These are phyloP conservation scores for Drosophila persimilis DNA, from an alignment of 1,140 invertebrate genomes.

Conservation along the genomic window DNA sequence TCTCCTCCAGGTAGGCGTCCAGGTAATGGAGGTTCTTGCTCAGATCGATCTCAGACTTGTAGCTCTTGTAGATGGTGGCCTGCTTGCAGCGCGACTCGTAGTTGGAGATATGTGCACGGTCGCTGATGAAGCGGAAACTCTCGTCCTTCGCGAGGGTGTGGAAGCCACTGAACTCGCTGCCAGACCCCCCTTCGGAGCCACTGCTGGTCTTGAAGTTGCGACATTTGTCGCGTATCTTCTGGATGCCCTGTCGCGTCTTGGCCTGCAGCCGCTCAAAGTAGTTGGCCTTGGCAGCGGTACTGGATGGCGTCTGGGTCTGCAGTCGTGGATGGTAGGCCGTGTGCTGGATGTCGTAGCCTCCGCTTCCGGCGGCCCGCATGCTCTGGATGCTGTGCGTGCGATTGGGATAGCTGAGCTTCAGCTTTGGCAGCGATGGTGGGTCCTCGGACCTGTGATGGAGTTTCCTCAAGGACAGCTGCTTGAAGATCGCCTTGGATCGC, in stretches of 20 bases:
- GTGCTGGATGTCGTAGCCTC: conserved; percentile 65
- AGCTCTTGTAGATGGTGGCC: conserved; percentile 80
- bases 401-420: conserved; percentile 79
- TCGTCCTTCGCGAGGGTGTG: conserved; percentile 75
- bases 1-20: conserved; percentile 79
- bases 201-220: conserved; percentile 67
- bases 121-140: conserved; percentile 79
- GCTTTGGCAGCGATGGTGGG: conserved; percentile 66
- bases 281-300: conserved; percentile 54
- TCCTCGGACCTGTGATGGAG: conserved; percentile 51
- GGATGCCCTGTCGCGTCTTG: conserved; percentile 73
- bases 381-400: conserved; percentile 78
- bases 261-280: conserved; percentile 77
- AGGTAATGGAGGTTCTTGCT: conserved; percentile 81
- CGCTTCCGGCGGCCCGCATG: conserved; percentile 59
- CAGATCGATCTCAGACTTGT: conserved; percentile 82
- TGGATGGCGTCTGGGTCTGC: conserved; percentile 23
- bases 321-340: conserved; percentile 50
- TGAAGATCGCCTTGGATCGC: conserved; percentile 56
- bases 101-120: conserved; percentile 68
- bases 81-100: conserved; percentile 76
- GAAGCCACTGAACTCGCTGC: conserved; percentile 67
- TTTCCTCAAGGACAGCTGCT: conserved; percentile 69
- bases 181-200: conserved; percentile 18
- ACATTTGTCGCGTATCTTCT: conserved; percentile 79